These are phyloP conservation scores for Potorous gilbertii DNA, from an alignment of 2,797 vertebrate species.

Conservation along the genomic window DNA sequence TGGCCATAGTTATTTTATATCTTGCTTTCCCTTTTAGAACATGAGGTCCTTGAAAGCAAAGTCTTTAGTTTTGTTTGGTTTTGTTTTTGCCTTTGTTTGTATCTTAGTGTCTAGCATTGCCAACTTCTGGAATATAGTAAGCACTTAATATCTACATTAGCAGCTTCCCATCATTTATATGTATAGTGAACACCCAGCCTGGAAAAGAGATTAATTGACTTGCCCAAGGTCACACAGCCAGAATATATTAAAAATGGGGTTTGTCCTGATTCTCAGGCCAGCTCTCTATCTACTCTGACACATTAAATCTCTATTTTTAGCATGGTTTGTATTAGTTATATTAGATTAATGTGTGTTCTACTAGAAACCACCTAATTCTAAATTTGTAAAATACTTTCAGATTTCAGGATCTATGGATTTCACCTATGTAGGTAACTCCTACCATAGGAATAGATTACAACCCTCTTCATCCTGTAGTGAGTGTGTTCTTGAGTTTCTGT, in stretches of 20 bases:
- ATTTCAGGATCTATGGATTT: not conserved
- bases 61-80: not conserved
- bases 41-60: not conserved
- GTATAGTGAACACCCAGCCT: not conserved
- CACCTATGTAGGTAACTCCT: not conserved
- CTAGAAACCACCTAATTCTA: slow-evolving; percentile 48
- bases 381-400: slow-evolving; percentile 22
- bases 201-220: not conserved
- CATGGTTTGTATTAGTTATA: slow-evolving; percentile 65
- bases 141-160: not conserved
- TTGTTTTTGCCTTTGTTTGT: not conserved
- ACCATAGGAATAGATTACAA: not conserved
- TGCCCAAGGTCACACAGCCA: not conserved
- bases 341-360: slow-evolving; percentile 46
- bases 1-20: not conserved
- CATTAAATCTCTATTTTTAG: slow-evolving; percentile 54
- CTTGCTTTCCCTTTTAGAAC: not conserved
- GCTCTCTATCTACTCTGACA: not conserved
- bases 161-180: not conserved
- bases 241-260: not conserved
- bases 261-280: not conserved
- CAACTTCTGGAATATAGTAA: not conserved
- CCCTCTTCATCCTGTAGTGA: not conserved
- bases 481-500: not conserved
- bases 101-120: not conserved